phyloP scores from a whole-genome alignment of 2,113 vertebrate species.

The Sardina pilchardus region DNA sequence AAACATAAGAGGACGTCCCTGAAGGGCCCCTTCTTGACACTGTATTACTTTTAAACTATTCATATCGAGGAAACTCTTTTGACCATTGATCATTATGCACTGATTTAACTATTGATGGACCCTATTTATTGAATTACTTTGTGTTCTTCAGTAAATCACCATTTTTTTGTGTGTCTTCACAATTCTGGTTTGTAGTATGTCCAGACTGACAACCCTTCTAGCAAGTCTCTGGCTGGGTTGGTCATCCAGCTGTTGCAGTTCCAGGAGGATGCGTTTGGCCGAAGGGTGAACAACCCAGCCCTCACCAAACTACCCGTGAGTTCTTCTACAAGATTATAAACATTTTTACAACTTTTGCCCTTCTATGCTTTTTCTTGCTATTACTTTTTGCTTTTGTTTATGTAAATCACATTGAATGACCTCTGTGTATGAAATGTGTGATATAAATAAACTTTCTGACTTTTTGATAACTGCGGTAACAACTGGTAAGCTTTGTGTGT shows the following conservation, averaged over 20 bases:
- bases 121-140: background rate
- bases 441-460: too few relatives aligned
- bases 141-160: background rate
- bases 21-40: background rate
- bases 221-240: slow-evolving; percentile 88
- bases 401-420: too few relatives aligned
- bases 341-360: background rate
- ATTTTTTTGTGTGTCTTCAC: background rate
- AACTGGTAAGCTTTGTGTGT: too few relatives aligned
- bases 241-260: slow-evolving; percentile 97
- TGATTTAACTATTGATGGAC: background rate
- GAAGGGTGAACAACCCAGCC: slow-evolving; percentile 95
- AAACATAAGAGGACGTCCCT: background rate
- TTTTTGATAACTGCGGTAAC: background rate
- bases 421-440: too few relatives aligned
- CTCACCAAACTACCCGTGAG: slow-evolving; percentile 97
- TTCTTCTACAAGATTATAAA: slow-evolving; percentile 24
- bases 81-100: too few relatives aligned
- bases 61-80: too few relatives aligned
- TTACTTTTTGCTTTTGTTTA: too few relatives aligned
- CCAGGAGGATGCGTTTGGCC: slow-evolving; percentile 97
- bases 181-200: slow-evolving; percentile 77
- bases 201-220: slow-evolving; percentile 93
- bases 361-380: too few relatives aligned
- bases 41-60: too few relatives aligned